Conservation (phyloP, 1,140 invertebrate species). For the Goniozus legneri region DNA sequence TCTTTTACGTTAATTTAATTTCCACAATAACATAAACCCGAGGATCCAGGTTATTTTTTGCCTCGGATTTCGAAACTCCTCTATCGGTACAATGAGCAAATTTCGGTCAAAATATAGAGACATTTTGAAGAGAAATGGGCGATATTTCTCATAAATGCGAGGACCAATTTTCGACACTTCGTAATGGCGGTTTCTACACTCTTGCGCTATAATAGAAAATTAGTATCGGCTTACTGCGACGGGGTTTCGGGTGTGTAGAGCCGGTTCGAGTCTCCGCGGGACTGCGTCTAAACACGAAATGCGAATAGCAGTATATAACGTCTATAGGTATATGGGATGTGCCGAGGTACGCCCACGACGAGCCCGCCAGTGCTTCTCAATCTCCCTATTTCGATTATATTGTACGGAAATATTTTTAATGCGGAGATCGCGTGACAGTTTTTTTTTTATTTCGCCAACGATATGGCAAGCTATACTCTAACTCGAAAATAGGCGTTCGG, state of each 20-base stretch:
- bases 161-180: slow-evolving; percentile 23
- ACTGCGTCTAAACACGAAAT: slow-evolving; percentile 46
- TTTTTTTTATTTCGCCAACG: too few relatives aligned
- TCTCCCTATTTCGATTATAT: too few relatives aligned
- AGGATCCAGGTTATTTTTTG: too few relatives aligned
- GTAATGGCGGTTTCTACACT: slow-evolving; percentile 24
- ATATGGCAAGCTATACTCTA: too few relatives aligned
- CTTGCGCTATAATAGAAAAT: slow-evolving; percentile 40
- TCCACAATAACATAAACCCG: too few relatives aligned
- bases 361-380: slow-evolving; percentile 43
- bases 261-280: slow-evolving; percentile 24
- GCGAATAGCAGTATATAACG: slow-evolving; percentile 40
- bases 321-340: slow-evolving; percentile 43
- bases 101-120: too few relatives aligned
- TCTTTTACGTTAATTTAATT: too few relatives aligned
- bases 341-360: slow-evolving; percentile 42
- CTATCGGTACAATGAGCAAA: too few relatives aligned
- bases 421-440: too few relatives aligned
- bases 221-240: slow-evolving; percentile 39
- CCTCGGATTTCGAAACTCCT: too few relatives aligned
- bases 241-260: slow-evolving; percentile 27
- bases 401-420: too few relatives aligned
- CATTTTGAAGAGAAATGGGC: neutral
- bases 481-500: too few relatives aligned
- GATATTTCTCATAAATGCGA: neutral